Base-by-base conservation (phyloP, 2,888 invertebrate genomes). In the Ligdia adustata region DNA sequence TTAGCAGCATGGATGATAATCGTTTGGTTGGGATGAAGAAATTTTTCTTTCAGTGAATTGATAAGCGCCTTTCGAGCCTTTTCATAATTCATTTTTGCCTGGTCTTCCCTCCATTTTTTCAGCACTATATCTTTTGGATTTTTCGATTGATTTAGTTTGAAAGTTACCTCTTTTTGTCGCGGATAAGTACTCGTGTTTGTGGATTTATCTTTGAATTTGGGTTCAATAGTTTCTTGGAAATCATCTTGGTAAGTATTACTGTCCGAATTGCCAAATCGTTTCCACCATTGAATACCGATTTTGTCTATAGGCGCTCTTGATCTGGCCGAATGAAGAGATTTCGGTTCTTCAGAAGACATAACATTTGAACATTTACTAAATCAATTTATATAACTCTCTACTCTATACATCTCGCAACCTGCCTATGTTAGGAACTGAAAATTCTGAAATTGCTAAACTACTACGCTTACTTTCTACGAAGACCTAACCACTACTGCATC, bases 41-140 rank as follows among this genome's bases (percentile, higher is more conserved):
- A 83, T 79, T 87, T 89, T 70, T 79, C 76, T 73, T 85, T 88
- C 66, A 88, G 73, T 65, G 85, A 82, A 74, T 82, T 82, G 72
- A 88, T 86, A 70, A 89, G 76, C 27, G 82, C 81, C 60, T 69
- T 74, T 62, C 75, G 82, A 37, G 84, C 81, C 66, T 75, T 77
- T 63, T 86, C 85, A 60, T 80, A 83, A 61, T 70, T 78, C 40
- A 68, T 68, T 71, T 71, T 83, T 16, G 77, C 70, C 69, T 78
- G 80, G 35, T 71, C 72, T 70, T 84, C 82, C 66, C 73, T 81
- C 83, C 82, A 86, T 75, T 82, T 86, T 64, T 74, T 79, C 33
- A 87, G 66, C 55, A 87, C 74, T 64, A 72, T 75, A 51, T 77
- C 76, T 68, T 79, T 85, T 44, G 82, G 55, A 15, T 12, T 26